Conservation (phyloP, 1,140 invertebrate species). For the Drosophila hydei region DNA sequence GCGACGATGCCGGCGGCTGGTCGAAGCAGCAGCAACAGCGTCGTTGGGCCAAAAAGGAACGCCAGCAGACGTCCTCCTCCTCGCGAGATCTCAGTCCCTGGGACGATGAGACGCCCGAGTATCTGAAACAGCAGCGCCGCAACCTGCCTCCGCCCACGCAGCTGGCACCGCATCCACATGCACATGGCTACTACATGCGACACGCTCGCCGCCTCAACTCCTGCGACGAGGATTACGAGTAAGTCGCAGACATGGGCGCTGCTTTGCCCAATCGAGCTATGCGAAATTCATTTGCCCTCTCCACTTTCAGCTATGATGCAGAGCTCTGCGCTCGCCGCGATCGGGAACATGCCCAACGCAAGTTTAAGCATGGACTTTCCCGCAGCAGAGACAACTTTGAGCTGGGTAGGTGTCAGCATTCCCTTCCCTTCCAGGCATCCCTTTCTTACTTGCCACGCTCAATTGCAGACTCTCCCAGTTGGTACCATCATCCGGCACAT, state of each 20-base stretch:
- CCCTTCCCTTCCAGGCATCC: rapidly evolving
- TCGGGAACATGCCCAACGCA: conserved; percentile 63
- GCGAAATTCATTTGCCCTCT: too few species aligned
- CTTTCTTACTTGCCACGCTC: too few species aligned
- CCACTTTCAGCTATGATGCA: conserved; percentile 67
- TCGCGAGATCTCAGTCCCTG: conserved; percentile 89
- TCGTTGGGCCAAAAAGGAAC: conserved; percentile 81
- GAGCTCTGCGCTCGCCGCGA: conserved; percentile 73
- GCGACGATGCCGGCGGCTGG: conserved; percentile 85
- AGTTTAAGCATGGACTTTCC: conserved; percentile 74
- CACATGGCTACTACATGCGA: conserved; percentile 79
- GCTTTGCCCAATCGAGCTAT: too few species aligned
- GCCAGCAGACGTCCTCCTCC: conserved; percentile 87
- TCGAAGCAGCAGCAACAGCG: conserved; percentile 61
- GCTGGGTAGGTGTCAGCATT: conserved; percentile 43
- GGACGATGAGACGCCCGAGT: conserved; percentile 87
- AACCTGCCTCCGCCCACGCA: conserved; percentile 39
- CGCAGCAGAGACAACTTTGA: conserved; percentile 82
- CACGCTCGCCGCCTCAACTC: conserved; percentile 80
- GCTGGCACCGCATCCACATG: conserved; percentile 35
- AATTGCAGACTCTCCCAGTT: conserved; percentile 73
- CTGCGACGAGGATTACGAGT: conserved; percentile 85
- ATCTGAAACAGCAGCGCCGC: conserved; percentile 61
- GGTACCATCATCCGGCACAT: conserved; percentile 79
- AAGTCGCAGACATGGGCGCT: too few species aligned